Evolutionary conservation across 2,888 invertebrate genomes (phyloP).

Genomic region (Leptopilina syphax): DNA sequence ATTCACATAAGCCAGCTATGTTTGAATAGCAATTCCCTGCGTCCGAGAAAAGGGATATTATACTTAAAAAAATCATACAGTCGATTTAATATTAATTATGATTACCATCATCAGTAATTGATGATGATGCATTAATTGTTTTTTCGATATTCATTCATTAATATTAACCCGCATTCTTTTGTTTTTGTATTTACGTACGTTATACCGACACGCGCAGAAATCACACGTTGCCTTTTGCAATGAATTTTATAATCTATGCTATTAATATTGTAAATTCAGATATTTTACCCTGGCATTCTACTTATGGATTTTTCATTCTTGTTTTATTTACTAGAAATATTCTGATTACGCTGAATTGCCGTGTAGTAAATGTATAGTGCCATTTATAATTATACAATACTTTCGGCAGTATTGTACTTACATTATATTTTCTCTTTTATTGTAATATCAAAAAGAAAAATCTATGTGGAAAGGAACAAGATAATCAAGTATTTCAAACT

Average conservation of each 20-base stretch:
- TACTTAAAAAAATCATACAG: conserved; percentile 16
- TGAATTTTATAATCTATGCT: conserved; percentile 53
- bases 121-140: conserved; percentile 3
- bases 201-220: conserved; percentile 62
- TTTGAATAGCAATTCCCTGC: conserved; percentile 69
- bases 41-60: conserved; percentile 57
- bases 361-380: conserved; percentile 28
- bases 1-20: conserved; percentile 74
- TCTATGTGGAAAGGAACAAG: no score
- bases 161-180: not conserved
- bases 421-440: not conserved
- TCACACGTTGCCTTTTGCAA: conserved; percentile 75
- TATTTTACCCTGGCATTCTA: conserved; percentile 16
- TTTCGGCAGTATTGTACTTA: conserved; percentile 27
- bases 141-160: not conserved
- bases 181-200: not conserved
- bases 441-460: not conserved
- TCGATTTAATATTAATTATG: conserved; percentile 22
- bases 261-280: conserved; percentile 18
- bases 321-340: conserved; percentile 5
- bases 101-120: not conserved
- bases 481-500: no score
- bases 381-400: conserved; percentile 3
- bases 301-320: conserved; percentile 11
- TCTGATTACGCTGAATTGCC: not conserved